Percentiles rank a stretch among this genome's conserved stretches.
These are phyloP conservation scores for Capreolus pygargus DNA, from an alignment of 2,113 vertebrate genomes.

Conservation along the genomic window DNA sequence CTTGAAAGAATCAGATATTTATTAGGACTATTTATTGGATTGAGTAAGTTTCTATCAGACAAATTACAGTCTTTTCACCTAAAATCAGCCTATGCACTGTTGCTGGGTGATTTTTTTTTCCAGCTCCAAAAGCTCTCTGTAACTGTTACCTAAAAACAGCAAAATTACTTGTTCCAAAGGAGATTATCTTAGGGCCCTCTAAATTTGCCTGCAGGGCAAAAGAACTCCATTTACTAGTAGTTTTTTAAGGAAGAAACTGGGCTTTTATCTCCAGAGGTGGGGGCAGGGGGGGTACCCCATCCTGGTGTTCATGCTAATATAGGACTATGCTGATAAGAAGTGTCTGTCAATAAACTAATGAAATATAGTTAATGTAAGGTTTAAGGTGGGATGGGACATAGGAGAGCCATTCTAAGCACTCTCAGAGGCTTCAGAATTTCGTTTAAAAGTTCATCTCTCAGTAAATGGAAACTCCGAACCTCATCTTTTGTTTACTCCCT, in stretches of 20 bases:
- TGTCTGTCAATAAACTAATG: background rate
- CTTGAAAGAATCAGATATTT: background rate
- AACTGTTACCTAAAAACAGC: background rate
- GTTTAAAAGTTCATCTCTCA: background rate
- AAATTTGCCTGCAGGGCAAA: background rate
- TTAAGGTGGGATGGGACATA: background rate
- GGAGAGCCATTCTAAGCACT: background rate
- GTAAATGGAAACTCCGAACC: background rate
- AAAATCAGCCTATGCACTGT: background rate
- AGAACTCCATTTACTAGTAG: background rate
- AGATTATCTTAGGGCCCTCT: background rate
- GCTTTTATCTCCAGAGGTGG: background rate
- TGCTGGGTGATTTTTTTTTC: background rate
- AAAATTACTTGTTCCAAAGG: background rate
- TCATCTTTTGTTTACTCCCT: background rate
- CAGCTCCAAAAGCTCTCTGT: background rate
- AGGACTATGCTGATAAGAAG: background rate
- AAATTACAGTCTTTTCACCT: background rate
- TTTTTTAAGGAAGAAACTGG: background rate
- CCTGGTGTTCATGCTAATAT: background rate
- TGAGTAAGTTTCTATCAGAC: background rate
- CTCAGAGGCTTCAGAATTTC: background rate
- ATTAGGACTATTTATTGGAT: background rate
- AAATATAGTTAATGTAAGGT: background rate
- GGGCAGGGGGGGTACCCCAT: background rate